A percentile compares a stretch with the other conserved stretches of the same genome.
phyloP scores from a whole-genome alignment of 2,888 invertebrate genomes.

The Leptinotarsa juncta region DNA sequence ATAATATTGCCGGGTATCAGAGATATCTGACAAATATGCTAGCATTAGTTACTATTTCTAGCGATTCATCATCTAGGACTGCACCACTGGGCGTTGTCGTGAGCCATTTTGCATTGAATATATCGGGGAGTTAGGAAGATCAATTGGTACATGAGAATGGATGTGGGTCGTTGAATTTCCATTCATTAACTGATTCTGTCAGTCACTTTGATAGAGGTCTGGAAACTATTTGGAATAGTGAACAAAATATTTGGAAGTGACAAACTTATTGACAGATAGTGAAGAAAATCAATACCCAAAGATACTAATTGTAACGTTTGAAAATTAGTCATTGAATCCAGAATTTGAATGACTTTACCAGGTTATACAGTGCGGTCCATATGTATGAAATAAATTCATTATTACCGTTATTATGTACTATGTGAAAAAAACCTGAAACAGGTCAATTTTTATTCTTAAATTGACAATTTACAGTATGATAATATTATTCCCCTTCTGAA shows the following conservation, averaged over 20 bases:
- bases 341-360: too few relatives aligned
- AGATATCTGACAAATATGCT: constrained; percentile 18
- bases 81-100: not conserved
- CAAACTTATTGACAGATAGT: not conserved
- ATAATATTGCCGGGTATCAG: constrained; percentile 5
- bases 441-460: too few relatives aligned
- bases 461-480: too few relatives aligned
- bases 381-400: too few relatives aligned
- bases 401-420: too few relatives aligned
- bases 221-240: not conserved
- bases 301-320: not conserved
- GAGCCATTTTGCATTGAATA: not conserved
- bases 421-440: too few relatives aligned
- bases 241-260: not conserved
- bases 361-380: too few relatives aligned
- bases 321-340: not conserved
- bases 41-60: constrained; percentile 11
- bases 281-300: not conserved
- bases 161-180: not conserved
- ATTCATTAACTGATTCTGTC: not conserved
- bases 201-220: not conserved
- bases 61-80: constrained; percentile 10
- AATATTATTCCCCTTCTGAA: too few relatives aligned
- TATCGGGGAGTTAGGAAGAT: not conserved
- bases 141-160: not conserved